Evolutionary conservation across 2,797 vertebrate species (phyloP).

Genomic region (Oreortyx pictus): DNA sequence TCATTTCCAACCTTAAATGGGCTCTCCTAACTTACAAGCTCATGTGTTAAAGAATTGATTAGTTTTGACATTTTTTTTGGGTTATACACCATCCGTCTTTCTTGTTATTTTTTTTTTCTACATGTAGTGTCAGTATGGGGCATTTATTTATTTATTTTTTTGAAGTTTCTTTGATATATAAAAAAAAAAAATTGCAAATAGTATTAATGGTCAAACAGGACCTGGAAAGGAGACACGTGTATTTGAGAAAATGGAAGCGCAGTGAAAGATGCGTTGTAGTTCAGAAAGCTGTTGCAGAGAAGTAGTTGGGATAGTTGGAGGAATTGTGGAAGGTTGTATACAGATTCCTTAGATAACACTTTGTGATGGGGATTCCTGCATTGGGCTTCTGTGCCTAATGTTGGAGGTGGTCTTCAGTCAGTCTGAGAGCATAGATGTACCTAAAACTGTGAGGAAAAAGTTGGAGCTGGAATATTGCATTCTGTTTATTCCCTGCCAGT

Average conservation of each 20-base stretch:
- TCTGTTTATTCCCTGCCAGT: neutral
- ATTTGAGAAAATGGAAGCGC: neutral
- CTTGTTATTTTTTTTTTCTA: neutral
- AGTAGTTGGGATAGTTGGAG: neutral
- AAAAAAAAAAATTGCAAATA: neutral
- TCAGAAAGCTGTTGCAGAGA: fast-evolving
- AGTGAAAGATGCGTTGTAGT: neutral
- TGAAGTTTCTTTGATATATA: neutral
- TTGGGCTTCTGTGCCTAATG: neutral
- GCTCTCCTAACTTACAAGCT: neutral
- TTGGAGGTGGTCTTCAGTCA: neutral
- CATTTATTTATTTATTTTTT: neutral
- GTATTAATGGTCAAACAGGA: neutral
- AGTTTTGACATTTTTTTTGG: neutral
- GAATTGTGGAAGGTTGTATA: neutral
- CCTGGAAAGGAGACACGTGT: neutral
- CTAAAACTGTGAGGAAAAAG: neutral
- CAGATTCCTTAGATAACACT: neutral
- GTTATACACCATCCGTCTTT: neutral
- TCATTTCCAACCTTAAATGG: neutral
- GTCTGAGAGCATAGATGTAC: neutral
- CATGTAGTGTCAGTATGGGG: neutral
- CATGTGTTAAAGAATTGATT: neutral
- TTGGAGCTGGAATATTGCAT: neutral
- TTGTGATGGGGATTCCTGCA: neutral